Evolutionary conservation across 2,888 invertebrate species (phyloP), one percentile per base, ranked within the genome.

Genomic region (Serripes groenlandicus): DNA sequence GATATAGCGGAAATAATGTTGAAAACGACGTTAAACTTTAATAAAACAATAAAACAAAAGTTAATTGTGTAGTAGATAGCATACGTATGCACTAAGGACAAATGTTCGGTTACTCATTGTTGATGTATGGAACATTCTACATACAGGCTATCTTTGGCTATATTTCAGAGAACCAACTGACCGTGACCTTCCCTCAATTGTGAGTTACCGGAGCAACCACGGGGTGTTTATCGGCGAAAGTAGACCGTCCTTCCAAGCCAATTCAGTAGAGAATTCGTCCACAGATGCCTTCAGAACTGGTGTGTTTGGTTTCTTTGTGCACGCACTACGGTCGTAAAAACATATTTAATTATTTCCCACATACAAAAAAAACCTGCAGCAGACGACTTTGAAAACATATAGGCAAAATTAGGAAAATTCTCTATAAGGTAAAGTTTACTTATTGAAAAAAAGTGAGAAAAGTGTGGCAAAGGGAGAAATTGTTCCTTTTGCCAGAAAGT

Each of bases 171-270:
- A 66, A 23, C 37, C 28, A 30, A 37, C 35, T 3, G 56, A 56
- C n/a, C 71, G 23, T 15, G 56, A 71, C 15, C 58, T 54, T 15
- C 71, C 71, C 5, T 71, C 56, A 11, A 35, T 71, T 3, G 56
- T 71, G 5, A 71, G 71, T n/a, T 71, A 56, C 58, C 71, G 56
- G 18, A 56, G 56, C 32, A 71, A 56, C 34, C n/a, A 52, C 32
- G 71, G 56, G 2, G 56, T 56, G 35, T 35, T 56, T 56, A 56
- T 71, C 7, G 71, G 56, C 4, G 71, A 56, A 4, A 35, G 28
- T 9, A 49, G 32, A 23, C 71, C 71, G 18, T 71, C 66, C 35
- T 42, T 66, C 26, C 66, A 66, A 15, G 42, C 26, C 1, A 42
- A 9, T 15, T 42, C 37, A 26, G 23, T 7, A 11, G 66, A 66